phyloP scores from a whole-genome alignment of 2,888 invertebrate species.

The Galeruca laticollis region DNA sequence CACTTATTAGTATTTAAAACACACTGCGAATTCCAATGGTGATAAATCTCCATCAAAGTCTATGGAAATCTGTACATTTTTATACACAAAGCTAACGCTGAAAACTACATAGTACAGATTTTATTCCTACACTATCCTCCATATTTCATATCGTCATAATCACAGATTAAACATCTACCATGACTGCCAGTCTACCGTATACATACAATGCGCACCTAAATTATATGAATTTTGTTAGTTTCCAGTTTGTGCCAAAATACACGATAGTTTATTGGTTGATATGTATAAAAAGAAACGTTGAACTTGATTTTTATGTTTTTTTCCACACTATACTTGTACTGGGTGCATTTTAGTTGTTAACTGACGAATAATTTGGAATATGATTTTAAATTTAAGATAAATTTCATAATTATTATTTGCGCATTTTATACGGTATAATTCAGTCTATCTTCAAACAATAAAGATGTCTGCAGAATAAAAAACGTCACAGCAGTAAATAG shows the following conservation, averaged over 20 bases:
- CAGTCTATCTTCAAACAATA: conserved; percentile 8
- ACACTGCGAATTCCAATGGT: conserved; percentile 9
- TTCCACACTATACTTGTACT: no score
- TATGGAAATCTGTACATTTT: conserved; percentile 37
- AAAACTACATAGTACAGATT: conserved; percentile 31
- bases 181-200: conserved; percentile 21
- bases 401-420: no score
- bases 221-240: not conserved
- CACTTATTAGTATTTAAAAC: not conserved
- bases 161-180: conserved; percentile 56
- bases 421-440: not conserved
- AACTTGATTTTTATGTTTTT: not conserved
- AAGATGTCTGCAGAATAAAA: not conserved
- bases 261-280: not conserved
- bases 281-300: no score
- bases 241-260: not conserved
- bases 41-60: conserved; percentile 17
- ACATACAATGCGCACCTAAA: not conserved
- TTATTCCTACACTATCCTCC: conserved; percentile 53
- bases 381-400: no score
- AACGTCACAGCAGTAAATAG: not conserved
- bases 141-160: conserved; percentile 62
- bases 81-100: conserved; percentile 27
- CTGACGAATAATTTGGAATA: no score
- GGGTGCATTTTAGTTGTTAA: no score